Conservation (phyloP, 2,113 vertebrate species). For the Rissa tridactyla region DNA sequence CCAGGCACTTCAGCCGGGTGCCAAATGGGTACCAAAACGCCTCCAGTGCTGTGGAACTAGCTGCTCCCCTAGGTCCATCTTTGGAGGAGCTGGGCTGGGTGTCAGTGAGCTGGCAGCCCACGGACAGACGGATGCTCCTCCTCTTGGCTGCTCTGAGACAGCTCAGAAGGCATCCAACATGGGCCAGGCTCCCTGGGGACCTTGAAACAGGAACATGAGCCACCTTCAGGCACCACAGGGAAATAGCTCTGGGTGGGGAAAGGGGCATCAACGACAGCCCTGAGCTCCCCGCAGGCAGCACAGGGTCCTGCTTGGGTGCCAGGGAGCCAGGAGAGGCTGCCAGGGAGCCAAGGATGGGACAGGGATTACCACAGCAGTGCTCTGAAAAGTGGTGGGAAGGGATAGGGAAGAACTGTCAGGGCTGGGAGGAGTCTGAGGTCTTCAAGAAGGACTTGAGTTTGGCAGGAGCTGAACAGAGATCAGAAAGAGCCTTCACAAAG, state of each 20-base stretch:
- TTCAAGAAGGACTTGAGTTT: not conserved
- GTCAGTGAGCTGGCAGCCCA: not conserved
- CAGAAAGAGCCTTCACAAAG: rapidly evolving
- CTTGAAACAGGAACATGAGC: not conserved
- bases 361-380: no score
- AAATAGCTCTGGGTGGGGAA: not conserved
- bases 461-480: not conserved
- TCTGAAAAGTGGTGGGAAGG: not conserved
- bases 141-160: not conserved
- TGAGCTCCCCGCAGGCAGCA: not conserved
- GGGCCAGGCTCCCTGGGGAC: not conserved
- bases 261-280: not conserved
- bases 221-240: not conserved
- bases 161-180: not conserved
- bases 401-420: not conserved
- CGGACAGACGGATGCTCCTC: rapidly evolving
- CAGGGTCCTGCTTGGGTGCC: not conserved
- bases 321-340: not conserved
- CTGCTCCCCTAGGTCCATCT: not conserved
- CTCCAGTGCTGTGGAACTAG: not conserved
- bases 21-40: not conserved
- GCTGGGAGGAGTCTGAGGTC: not conserved
- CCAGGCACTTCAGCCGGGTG: not conserved
- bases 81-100: not conserved
- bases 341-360: not conserved